These are phyloP conservation scores for Carassius gibelio DNA, from an alignment of 2,113 vertebrate genomes.

Conservation along the genomic window DNA sequence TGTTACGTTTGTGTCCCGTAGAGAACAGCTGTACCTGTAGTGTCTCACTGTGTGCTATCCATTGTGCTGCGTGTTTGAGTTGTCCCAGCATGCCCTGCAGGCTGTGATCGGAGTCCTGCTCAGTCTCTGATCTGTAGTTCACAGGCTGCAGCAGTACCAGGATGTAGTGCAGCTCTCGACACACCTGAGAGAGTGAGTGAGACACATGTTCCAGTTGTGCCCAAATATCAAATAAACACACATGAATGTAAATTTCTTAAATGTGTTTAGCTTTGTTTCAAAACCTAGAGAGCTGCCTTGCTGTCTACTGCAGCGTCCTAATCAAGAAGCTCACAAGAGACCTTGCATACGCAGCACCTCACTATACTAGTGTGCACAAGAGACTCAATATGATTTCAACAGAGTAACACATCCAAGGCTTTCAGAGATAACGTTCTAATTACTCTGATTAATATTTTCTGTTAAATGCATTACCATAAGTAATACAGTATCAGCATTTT, in stretches of 20 bases:
- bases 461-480: too few relatives aligned
- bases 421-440: too few relatives aligned
- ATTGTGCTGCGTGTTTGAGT: constrained; percentile 68
- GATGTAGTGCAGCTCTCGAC: constrained; percentile 67
- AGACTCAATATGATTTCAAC: too few relatives aligned
- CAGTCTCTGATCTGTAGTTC: constrained; percentile 32
- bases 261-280: background rate
- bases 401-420: too few relatives aligned
- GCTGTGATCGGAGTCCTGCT: constrained; percentile 52
- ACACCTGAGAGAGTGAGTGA: constrained; percentile 59
- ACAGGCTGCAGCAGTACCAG: constrained; percentile 68
- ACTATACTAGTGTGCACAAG: too few relatives aligned
- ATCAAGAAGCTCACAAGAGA: background rate
- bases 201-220: background rate
- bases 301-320: background rate
- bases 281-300: background rate
- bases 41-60: constrained; percentile 56
- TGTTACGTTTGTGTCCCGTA: background rate
- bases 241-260: background rate
- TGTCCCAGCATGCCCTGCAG: constrained; percentile 62
- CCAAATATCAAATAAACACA: background rate
- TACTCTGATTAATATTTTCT: too few relatives aligned
- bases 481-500: too few relatives aligned
- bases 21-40: constrained; percentile 64
- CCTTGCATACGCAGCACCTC: too few relatives aligned